Percentiles rank a stretch among this genome's conserved stretches.
phyloP scores from a whole-genome alignment of 2,888 invertebrate species.

The Parnassius smintheus region DNA sequence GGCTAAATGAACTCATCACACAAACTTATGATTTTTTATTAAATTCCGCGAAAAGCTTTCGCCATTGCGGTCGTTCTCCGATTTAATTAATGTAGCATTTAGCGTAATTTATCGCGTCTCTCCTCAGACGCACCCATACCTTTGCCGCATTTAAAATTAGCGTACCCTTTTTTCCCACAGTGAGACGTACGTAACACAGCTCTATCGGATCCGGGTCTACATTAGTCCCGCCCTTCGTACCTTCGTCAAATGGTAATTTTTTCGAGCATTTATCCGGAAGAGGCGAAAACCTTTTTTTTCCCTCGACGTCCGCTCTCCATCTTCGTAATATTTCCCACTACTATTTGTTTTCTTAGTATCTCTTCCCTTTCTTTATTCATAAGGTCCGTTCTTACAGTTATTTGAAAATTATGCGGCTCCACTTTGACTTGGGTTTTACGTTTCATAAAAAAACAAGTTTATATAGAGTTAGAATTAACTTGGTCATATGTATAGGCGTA shows the following conservation, averaged over 20 bases:
- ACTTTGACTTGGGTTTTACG: conserved; percentile 13
- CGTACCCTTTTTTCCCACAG: conserved; percentile 35
- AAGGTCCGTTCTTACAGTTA: conserved; percentile 26
- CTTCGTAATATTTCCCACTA: conserved; percentile 25
- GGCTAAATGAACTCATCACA: neutral
- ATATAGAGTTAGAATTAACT: conserved; percentile 13
- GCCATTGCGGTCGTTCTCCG: conserved; percentile 47
- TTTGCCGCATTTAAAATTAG: conserved; percentile 38
- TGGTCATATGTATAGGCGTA: conserved; percentile 4
- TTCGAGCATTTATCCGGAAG: conserved; percentile 30
- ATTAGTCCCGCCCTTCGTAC: conserved; percentile 26
- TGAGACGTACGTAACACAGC: conserved; percentile 26
- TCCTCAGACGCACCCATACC: conserved; percentile 35
- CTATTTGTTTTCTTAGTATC: conserved; percentile 23
- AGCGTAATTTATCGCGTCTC: conserved; percentile 63
- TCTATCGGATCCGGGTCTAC: conserved; percentile 15
- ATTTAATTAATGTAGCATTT: conserved; percentile 68
- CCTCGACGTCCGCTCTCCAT: conserved; percentile 32
- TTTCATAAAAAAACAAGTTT: conserved; percentile 23
- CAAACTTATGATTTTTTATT: conserved; percentile 52
- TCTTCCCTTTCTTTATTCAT: conserved; percentile 27
- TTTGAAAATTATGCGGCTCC: conserved; percentile 26
- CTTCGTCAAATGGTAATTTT: conserved; percentile 35
- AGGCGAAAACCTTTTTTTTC: conserved; percentile 26
- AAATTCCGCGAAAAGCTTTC: conserved; percentile 48